Evolutionary conservation across 1,140 invertebrate genomes (phyloP).

Genomic region (Muscidifurax raptorellus): DNA sequence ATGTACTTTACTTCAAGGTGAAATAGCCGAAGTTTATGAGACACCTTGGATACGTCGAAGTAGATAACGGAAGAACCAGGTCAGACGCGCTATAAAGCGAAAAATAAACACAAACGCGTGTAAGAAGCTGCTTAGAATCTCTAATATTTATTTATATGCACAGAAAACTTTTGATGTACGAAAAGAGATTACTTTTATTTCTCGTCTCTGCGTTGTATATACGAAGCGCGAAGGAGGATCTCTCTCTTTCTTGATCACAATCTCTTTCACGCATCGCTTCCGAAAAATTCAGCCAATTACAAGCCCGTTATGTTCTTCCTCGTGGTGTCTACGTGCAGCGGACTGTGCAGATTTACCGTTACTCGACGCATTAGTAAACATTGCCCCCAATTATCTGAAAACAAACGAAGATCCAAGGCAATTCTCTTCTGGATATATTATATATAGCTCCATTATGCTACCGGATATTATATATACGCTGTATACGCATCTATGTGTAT

Average conservation of each 20-base stretch:
- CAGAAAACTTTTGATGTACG: neutral
- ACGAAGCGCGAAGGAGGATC: neutral
- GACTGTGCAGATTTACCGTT: neutral
- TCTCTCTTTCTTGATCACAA: neutral
- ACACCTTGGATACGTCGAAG: neutral
- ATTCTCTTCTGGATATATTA: too few species aligned
- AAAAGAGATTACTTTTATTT: neutral
- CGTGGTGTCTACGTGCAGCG: neutral
- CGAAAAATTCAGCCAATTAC: conserved; percentile 12
- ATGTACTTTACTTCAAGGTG: too few species aligned
- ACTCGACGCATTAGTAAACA: neutral
- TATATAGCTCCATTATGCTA: neutral
- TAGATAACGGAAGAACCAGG: neutral
- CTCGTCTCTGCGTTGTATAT: neutral
- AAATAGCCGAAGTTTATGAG: neutral
- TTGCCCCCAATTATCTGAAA: neutral
- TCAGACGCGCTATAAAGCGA: neutral
- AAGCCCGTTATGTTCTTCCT: neutral
- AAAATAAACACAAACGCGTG: neutral
- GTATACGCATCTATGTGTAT: too few species aligned
- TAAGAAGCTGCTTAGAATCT: too few species aligned
- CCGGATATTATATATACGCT: too few species aligned
- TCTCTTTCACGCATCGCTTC: conserved; percentile 14
- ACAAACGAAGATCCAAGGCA: neutral
- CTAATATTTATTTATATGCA: too few species aligned